phyloP scores from a whole-genome alignment of 1,140 invertebrate genomes.

The Drosophila baimaii region DNA sequence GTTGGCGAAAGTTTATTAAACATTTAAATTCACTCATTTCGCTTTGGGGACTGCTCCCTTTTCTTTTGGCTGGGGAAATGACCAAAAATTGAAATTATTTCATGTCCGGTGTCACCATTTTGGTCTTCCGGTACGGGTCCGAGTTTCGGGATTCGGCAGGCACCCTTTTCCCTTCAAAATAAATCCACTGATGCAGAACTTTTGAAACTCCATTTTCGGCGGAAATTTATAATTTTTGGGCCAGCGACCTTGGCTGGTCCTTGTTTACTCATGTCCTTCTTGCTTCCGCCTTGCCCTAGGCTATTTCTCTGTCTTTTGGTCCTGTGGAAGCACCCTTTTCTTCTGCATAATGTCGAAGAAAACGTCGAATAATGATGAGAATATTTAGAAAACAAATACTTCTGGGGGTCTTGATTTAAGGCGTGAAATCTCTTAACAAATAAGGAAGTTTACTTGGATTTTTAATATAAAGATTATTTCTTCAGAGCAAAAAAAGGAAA shows the following conservation, averaged over 20 bases:
- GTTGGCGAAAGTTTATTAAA: conserved; percentile 77
- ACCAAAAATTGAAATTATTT: conserved; percentile 82
- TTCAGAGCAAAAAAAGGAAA: too few relatives aligned
- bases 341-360: conserved; percentile 46
- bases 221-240: conserved; percentile 69
- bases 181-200: conserved; percentile 72
- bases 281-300: conserved; percentile 41
- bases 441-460: neutral
- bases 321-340: conserved; percentile 7
- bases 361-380: conserved; percentile 12
- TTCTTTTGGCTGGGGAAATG: conserved; percentile 64
- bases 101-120: conserved; percentile 78
- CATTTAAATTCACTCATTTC: conserved; percentile 78
- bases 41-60: conserved; percentile 46
- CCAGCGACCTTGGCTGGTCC: conserved; percentile 40
- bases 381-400: conserved; percentile 5
- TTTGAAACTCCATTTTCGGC: conserved; percentile 48
- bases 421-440: neutral
- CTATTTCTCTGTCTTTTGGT: conserved; percentile 7
- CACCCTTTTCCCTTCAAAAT: conserved; percentile 57
- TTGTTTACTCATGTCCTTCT: conserved; percentile 48
- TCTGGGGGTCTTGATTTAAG: conserved; percentile 42
- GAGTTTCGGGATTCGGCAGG: conserved; percentile 3
- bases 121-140: conserved; percentile 51
- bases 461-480: too few relatives aligned